Conservation (phyloP, 2,797 vertebrate genomes). For the Rallus crepitans region DNA sequence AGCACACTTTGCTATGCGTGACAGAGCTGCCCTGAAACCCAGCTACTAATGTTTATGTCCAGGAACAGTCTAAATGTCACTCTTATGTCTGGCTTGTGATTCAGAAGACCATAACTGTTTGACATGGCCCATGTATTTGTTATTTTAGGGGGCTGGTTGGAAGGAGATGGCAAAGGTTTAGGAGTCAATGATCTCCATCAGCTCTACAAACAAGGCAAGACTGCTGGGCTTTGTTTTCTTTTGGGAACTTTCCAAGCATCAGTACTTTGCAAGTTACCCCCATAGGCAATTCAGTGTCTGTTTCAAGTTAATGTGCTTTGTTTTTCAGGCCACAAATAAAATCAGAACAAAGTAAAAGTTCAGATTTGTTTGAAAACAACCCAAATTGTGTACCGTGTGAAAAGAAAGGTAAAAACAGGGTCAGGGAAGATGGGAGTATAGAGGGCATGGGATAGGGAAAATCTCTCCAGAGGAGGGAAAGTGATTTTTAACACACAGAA, state of each 20-base stretch:
- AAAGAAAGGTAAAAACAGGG: conserved; percentile 62
- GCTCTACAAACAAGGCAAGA: conserved; percentile 60
- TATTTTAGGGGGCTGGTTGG: conserved; percentile 46
- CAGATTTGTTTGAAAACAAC: conserved; percentile 63
- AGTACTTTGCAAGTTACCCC: conserved; percentile 44
- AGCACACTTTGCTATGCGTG: not conserved
- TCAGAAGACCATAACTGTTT: conserved; percentile 46
- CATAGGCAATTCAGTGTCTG: conserved; percentile 28
- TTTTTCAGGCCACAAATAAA: conserved; percentile 71
- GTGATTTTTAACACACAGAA: not conserved
- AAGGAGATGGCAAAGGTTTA: conserved; percentile 64
- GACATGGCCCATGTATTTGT: conserved; percentile 33
- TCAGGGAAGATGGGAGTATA: conserved; percentile 40
- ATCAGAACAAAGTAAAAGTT: conserved; percentile 63
- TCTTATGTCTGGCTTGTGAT: not conserved
- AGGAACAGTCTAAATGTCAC: conserved; percentile 13
- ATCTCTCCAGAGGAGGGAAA: conserved; percentile 35
- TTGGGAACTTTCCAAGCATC: conserved; percentile 57
- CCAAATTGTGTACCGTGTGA: conserved; percentile 40
- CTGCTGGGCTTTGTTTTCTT: conserved; percentile 66
- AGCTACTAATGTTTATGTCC: not conserved
- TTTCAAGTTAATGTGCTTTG: conserved; percentile 67
- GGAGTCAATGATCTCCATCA: conserved; percentile 57
- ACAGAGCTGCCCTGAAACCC: not conserved
- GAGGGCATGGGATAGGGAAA: conserved; percentile 59